Percentiles rank a stretch among this genome's conserved stretches.
Evolutionary conservation across 2,888 invertebrate genomes (phyloP).

Genomic region (Scaptomyza flava): DNA sequence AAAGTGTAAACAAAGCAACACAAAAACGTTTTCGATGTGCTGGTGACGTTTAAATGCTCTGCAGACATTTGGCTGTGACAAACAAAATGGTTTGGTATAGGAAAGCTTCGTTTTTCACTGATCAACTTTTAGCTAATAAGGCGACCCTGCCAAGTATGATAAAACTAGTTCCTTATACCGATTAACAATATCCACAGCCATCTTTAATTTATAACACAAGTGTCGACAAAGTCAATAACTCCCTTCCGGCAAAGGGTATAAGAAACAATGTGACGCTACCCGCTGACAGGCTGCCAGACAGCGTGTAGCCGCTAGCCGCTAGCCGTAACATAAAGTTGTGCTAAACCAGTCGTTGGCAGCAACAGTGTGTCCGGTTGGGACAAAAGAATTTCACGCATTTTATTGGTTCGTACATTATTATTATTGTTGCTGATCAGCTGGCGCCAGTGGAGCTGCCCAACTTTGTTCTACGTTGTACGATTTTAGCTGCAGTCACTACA

Average conservation of each 20-base stretch:
- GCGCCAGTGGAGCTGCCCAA: constrained; percentile 36
- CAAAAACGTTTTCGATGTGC: rapidly evolving
- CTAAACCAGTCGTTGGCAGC: constrained; percentile 61
- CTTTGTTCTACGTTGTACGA: constrained; percentile 62
- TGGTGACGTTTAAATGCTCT: constrained; percentile 11
- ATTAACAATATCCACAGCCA: no score
- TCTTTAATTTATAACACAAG: background rate
- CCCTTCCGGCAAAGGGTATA: background rate
- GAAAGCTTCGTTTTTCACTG: background rate
- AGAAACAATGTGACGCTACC: constrained; percentile 21
- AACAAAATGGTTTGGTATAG: no score
- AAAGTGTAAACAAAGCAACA: constrained; percentile 40
- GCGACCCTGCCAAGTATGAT: no score
- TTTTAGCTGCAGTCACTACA: constrained; percentile 59
- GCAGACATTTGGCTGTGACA: no score
- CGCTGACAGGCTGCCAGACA: constrained; percentile 35
- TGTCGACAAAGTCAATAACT: background rate
- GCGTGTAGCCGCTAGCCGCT: constrained; percentile 45
- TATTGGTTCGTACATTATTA: constrained; percentile 44
- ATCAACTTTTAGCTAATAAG: background rate
- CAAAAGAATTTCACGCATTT: constrained; percentile 64
- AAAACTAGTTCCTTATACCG: no score
- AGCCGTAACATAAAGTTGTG: constrained; percentile 16
- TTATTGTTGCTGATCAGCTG: constrained; percentile 32
- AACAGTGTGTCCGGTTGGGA: constrained; percentile 68